Evolutionary conservation across 2,113 vertebrate genomes (phyloP).

Genomic region (Poeciliopsis occidentalis): DNA sequence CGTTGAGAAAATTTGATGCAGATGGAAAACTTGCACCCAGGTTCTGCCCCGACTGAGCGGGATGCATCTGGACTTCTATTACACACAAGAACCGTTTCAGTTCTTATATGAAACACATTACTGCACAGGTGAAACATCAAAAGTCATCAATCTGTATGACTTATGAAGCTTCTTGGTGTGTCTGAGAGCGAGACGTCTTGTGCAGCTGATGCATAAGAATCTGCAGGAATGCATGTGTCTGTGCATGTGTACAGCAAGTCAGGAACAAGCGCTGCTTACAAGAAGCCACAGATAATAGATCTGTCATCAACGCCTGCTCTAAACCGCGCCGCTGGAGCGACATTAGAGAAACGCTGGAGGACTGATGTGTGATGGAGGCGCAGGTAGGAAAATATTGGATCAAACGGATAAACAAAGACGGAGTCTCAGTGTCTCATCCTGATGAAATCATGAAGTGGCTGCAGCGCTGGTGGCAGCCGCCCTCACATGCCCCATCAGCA

Average conservation of each 20-base stretch:
- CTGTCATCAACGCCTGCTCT: neutral
- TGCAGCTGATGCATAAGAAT: slow-evolving; percentile 5
- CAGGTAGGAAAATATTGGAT: slow-evolving; percentile 9
- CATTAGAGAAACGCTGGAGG: slow-evolving; percentile 13
- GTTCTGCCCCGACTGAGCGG: slow-evolving; percentile 8
- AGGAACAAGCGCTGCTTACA: slow-evolving; percentile 51
- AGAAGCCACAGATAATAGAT: slow-evolving; percentile 16
- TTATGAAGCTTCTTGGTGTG: neutral
- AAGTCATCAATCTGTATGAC: too few relatives aligned
- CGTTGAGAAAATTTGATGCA: slow-evolving; percentile 30
- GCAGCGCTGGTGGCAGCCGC: slow-evolving; percentile 23
- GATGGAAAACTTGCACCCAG: slow-evolving; percentile 27
- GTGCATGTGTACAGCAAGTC: slow-evolving; percentile 11
- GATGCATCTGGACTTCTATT: neutral
- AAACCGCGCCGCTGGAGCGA: slow-evolving; percentile 24
- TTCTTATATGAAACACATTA: neutral
- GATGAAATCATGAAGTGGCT: slow-evolving; percentile 68
- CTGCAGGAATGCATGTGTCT: neutral
- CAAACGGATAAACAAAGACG: slow-evolving; percentile 27
- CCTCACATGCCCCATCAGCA: slow-evolving; percentile 30
- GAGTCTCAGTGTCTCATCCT: slow-evolving; percentile 52
- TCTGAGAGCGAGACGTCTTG: neutral
- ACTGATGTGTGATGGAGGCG: neutral
- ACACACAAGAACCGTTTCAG: neutral
- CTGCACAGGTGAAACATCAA: neutral